A percentile compares a stretch with the other conserved stretches of the same genome.
Evolutionary conservation across 2,888 invertebrate genomes (phyloP).

Genomic region (Rhagium mordax): DNA sequence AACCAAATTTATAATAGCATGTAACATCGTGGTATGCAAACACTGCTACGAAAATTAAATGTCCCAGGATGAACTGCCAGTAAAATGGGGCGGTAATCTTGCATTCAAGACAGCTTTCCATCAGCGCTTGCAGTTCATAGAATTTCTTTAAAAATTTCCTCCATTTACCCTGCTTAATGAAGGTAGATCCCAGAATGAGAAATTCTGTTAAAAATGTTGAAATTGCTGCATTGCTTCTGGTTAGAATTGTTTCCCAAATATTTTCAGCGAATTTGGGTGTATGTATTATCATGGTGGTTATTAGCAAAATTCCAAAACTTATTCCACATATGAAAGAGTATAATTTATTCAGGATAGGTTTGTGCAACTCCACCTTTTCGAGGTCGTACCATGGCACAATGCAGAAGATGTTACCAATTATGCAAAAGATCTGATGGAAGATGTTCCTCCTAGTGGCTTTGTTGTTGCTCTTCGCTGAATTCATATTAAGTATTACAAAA

Average conservation of each 20-base stretch:
- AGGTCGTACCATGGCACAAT: constrained; percentile 33
- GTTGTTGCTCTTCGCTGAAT: background rate
- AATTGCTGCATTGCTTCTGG: background rate
- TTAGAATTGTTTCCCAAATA: constrained; percentile 11
- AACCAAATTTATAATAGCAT: background rate
- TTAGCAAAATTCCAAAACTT: background rate
- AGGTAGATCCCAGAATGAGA: background rate
- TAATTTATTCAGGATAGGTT: constrained; percentile 2
- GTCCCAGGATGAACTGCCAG: constrained; percentile 15
- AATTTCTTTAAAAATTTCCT: constrained; percentile 1
- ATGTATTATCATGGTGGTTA: background rate
- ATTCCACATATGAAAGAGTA: background rate
- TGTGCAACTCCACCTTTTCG: constrained; percentile 4
- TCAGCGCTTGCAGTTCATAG: background rate
- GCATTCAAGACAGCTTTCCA: background rate
- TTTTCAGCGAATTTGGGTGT: background rate
- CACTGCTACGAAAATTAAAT: background rate
- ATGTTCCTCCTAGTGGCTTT: background rate
- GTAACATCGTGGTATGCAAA: background rate
- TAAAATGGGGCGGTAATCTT: background rate
- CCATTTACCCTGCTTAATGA: constrained; percentile 11
- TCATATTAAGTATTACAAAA: background rate
- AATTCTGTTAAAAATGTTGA: background rate
- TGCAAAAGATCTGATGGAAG: constrained; percentile 17
- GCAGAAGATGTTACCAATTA: constrained; percentile 23